These are phyloP conservation scores for Urocitellus parryii DNA, from an alignment of 2,113 vertebrate genomes.

Conservation along the genomic window DNA sequence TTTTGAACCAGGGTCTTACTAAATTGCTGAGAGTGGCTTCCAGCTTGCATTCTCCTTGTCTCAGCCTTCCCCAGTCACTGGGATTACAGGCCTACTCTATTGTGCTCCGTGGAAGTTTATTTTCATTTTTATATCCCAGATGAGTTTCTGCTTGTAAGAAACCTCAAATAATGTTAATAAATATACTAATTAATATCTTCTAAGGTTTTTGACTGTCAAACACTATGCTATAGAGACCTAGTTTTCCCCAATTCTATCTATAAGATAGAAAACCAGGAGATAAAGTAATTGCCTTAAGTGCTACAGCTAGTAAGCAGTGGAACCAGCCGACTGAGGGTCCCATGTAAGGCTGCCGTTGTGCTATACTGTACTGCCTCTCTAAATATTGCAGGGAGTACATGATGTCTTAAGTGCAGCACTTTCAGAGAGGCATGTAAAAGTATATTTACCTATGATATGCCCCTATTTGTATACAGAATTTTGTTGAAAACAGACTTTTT, in stretches of 20 bases:
- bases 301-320: neutral
- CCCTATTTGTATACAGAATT: too few species aligned
- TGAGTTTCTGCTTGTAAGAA: neutral
- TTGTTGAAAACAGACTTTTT: neutral
- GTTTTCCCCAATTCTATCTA: neutral
- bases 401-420: neutral
- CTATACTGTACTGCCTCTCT: accelerated
- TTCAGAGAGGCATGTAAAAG: neutral
- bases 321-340: neutral
- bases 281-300: neutral
- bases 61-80: too few species aligned
- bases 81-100: too few species aligned
- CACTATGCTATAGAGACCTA: neutral
- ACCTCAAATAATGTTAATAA: neutral
- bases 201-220: neutral
- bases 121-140: neutral
- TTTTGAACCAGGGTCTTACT: too few species aligned
- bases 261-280: neutral
- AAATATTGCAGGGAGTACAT: neutral
- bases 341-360: neutral
- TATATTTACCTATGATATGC: neutral
- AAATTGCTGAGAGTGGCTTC: too few species aligned
- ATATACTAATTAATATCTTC: neutral
- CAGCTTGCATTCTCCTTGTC: too few species aligned
- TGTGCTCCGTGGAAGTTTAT: neutral